Conservation (phyloP, 2,888 invertebrate genomes). For the Apoda limacodes region DNA sequence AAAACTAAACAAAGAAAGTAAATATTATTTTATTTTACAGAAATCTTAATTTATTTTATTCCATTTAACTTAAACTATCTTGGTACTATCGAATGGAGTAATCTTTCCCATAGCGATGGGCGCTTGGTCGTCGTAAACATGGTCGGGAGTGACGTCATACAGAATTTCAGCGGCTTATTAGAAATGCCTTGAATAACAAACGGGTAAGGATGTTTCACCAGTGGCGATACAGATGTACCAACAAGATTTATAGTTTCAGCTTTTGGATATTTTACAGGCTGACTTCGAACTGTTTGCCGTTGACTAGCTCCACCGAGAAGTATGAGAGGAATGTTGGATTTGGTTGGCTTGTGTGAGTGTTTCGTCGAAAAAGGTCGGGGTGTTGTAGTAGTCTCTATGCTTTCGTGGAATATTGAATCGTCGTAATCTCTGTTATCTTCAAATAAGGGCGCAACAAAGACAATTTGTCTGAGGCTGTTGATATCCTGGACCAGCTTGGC, state of each 20-base stretch:
- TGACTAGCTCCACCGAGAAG: constrained; percentile 47
- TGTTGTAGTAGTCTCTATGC: constrained; percentile 42
- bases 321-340: constrained; percentile 39
- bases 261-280: constrained; percentile 34
- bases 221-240: constrained; percentile 46
- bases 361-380: constrained; percentile 22
- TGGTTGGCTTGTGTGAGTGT: constrained; percentile 22
- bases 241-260: constrained; percentile 40
- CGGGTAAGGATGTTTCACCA: constrained; percentile 49
- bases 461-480: constrained; percentile 46
- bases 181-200: constrained; percentile 39
- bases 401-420: constrained; percentile 51
- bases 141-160: constrained; percentile 36
- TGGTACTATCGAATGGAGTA: constrained; percentile 45
- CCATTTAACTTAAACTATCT: constrained; percentile 28
- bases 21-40: too few relatives aligned
- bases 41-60: too few relatives aligned
- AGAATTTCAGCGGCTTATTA: constrained; percentile 41
- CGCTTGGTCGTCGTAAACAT: constrained; percentile 30
- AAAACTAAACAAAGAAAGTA: too few relatives aligned
- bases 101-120: constrained; percentile 41
- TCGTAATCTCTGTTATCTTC: constrained; percentile 51
- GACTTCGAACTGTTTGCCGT: constrained; percentile 35
- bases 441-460: constrained; percentile 39
- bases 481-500: constrained; percentile 61